These are phyloP conservation scores for Leucophenga montana DNA, from an alignment of 2,888 invertebrate species.

Conservation along the genomic window DNA sequence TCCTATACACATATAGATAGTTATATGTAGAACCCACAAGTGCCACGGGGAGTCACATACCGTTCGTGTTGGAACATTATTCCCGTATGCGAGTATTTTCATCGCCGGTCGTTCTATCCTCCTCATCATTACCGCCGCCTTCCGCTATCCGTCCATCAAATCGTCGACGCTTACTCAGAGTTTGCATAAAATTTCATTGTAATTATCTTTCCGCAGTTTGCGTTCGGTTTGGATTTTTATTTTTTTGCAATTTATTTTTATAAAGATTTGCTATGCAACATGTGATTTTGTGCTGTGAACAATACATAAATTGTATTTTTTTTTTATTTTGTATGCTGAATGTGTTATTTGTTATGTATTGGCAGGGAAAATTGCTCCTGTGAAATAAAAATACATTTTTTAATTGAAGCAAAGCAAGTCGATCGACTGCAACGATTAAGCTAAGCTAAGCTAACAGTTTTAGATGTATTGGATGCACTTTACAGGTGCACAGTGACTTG, in stretches of 20 bases:
- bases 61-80: background rate
- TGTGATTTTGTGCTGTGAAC: conserved; percentile 8
- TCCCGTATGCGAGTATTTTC: background rate
- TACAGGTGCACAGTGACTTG: background rate
- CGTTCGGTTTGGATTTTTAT: background rate
- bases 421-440: background rate
- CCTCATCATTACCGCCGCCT: too few species aligned
- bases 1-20: background rate
- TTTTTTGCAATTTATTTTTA: background rate
- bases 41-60: conserved; percentile 6
- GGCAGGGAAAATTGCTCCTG: background rate
- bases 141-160: too few species aligned
- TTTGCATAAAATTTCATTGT: conserved; percentile 5
- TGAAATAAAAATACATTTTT: background rate
- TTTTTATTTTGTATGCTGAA: background rate
- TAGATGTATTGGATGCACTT: background rate
- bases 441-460: conserved; percentile 4
- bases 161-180: background rate
- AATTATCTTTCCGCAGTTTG: background rate
- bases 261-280: background rate
- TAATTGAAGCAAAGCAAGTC: background rate
- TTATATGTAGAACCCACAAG: too few species aligned
- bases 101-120: too few species aligned
- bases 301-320: background rate
- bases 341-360: background rate